Percentiles rank a stretch among this genome's conserved stretches.
phyloP scores from a whole-genome alignment of 2,888 invertebrate species.

The Mesochorus sp. region DNA sequence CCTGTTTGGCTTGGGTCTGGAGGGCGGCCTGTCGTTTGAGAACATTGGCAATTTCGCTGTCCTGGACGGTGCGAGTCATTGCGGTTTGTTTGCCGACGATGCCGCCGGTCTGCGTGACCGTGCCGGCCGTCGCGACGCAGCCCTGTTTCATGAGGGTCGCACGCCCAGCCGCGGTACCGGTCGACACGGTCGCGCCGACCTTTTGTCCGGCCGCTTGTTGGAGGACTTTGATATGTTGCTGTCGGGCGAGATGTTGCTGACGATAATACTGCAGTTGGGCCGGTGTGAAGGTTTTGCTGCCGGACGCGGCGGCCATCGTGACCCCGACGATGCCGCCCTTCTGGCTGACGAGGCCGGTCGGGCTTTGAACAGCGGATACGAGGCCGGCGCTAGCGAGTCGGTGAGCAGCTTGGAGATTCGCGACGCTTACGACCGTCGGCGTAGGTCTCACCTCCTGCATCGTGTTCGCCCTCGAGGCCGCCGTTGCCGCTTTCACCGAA shows the following conservation, averaged over 20 bases:
- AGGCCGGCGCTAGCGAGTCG: slow-evolving; percentile 77
- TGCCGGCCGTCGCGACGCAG: slow-evolving; percentile 63
- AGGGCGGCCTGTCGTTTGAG: slow-evolving; percentile 83
- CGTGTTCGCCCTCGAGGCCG: slow-evolving; percentile 65
- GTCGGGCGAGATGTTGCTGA: slow-evolving; percentile 84
- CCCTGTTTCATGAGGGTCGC: slow-evolving; percentile 77
- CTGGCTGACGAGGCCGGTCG: slow-evolving; percentile 71
- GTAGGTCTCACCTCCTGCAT: slow-evolving; percentile 76
- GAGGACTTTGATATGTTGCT: slow-evolving; percentile 76
- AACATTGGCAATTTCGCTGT: slow-evolving; percentile 85
- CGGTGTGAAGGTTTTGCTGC: slow-evolving; percentile 83
- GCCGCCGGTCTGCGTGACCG: slow-evolving; percentile 62
- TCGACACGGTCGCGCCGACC: slow-evolving; percentile 79
- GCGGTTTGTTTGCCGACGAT: slow-evolving; percentile 81
- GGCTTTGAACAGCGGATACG: slow-evolving; percentile 74
- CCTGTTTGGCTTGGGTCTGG: slow-evolving; percentile 80
- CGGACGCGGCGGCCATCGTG: slow-evolving; percentile 82
- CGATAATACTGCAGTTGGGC: slow-evolving; percentile 86
- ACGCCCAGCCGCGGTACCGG: slow-evolving; percentile 73
- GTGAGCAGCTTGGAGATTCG: slow-evolving; percentile 79
- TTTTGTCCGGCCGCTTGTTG: slow-evolving; percentile 78
- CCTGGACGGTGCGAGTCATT: slow-evolving; percentile 84
- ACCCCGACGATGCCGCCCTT: slow-evolving; percentile 82
- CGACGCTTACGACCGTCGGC: slow-evolving; percentile 79
- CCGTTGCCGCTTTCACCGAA: slow-evolving; percentile 74